Conservation (phyloP, 2,113 vertebrate species). For the Nothoprocta pentlandii region DNA sequence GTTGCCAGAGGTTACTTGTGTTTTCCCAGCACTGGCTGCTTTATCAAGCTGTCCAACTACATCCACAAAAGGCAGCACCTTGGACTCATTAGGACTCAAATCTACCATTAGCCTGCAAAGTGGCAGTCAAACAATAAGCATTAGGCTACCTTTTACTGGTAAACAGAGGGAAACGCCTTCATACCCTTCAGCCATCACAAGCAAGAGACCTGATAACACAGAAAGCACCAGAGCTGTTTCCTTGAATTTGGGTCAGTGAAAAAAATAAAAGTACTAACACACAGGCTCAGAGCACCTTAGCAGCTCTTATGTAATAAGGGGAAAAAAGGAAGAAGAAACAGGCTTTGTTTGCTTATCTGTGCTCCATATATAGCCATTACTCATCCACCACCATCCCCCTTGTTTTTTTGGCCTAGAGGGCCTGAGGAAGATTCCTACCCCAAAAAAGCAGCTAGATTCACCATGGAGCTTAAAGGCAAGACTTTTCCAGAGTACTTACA, state of each 20-base stretch:
- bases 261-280: not conserved
- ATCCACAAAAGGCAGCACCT: not conserved
- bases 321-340: rapidly evolving
- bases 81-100: not conserved
- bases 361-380: not conserved
- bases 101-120: not conserved
- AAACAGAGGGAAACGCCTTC: rapidly evolving
- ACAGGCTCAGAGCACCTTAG: not conserved
- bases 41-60: not conserved
- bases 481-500: not conserved
- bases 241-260: constrained; percentile 27
- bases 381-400: not conserved
- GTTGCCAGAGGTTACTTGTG: rapidly evolving
- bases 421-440: not conserved
- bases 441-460: not conserved
- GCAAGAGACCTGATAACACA: not conserved
- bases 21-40: not conserved
- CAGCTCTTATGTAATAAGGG: not conserved
- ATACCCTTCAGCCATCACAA: not conserved
- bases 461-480: not conserved
- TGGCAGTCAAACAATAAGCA: not conserved
- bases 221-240: not conserved
- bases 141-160: not conserved
- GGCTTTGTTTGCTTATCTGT: not conserved
- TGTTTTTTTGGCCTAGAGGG: not conserved